phyloP scores from a whole-genome alignment of 2,113 vertebrate genomes.

The Boulengeromyrus knoepffleri region DNA sequence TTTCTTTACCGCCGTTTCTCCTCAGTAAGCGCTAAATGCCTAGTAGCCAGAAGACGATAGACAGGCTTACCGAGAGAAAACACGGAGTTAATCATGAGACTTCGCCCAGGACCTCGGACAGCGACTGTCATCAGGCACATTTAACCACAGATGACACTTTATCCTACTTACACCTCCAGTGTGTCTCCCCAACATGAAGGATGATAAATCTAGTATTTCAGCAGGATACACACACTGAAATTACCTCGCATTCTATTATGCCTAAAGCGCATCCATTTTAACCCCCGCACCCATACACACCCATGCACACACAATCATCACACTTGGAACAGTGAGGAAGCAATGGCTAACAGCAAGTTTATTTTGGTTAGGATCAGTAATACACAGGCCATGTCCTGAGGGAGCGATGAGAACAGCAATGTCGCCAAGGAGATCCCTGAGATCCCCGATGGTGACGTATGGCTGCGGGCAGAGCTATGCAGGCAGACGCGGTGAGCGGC shows the following conservation, averaged over 20 bases:
- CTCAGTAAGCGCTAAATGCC: background rate
- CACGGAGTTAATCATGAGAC: background rate
- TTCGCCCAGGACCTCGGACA: constrained; percentile 30
- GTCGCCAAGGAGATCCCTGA: constrained; percentile 19
- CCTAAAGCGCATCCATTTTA: background rate
- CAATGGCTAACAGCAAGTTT: constrained; percentile 70
- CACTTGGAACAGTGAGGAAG: constrained; percentile 46
- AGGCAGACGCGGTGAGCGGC: constrained; percentile 24
- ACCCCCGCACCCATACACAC: background rate
- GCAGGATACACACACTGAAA: background rate
- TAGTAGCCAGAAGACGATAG: background rate
- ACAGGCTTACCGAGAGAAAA: background rate
- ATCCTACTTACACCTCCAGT: background rate
- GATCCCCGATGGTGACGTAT: constrained; percentile 37
- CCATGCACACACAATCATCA: constrained; percentile 46
- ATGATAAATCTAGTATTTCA: background rate
- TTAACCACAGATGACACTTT: background rate
- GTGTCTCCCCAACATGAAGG: background rate
- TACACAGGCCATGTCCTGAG: constrained; percentile 67
- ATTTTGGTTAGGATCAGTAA: constrained; percentile 72
- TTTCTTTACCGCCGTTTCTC: background rate
- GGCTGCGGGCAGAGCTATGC: constrained; percentile 14
- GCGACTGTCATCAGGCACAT: background rate
- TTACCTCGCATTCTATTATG: background rate
- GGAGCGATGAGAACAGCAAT: constrained; percentile 51